Evolutionary conservation across 1,140 invertebrate species (phyloP).

Genomic region (Laodelphax striatellus): DNA sequence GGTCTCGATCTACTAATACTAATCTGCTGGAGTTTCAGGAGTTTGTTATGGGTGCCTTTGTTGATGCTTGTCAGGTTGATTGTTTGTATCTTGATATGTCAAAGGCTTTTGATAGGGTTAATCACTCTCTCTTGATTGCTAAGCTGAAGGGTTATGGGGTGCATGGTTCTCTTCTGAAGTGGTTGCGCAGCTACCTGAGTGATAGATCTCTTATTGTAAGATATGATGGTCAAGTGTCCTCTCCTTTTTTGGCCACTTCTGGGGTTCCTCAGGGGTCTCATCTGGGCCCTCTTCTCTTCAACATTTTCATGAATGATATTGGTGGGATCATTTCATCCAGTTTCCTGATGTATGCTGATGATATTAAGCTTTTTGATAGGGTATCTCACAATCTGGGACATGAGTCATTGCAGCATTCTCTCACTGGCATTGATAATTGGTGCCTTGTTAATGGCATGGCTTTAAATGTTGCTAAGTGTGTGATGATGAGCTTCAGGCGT

Average conservation of each 20-base stretch:
- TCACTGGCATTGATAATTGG: neutral
- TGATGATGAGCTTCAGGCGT: neutral
- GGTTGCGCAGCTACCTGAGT: constrained; percentile 23
- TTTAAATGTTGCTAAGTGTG: neutral
- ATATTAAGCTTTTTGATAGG: neutral
- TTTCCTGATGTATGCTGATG: constrained; percentile 4
- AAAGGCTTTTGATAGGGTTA: constrained; percentile 16
- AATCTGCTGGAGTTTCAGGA: constrained; percentile 10
- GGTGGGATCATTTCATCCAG: neutral
- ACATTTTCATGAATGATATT: constrained; percentile 8
- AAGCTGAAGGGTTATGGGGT: constrained; percentile 13
- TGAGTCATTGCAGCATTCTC: neutral
- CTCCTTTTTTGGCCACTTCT: constrained; percentile 21
- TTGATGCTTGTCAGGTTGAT: constrained; percentile 7
- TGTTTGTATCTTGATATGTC: constrained; percentile 8
- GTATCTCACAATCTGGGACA: neutral
- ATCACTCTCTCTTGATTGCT: constrained; percentile 9
- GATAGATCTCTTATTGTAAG: constrained; percentile 22
- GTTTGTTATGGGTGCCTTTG: constrained; percentile 6
- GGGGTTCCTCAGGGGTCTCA: constrained; percentile 18
- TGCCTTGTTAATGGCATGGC: neutral
- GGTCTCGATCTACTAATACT: constrained; percentile 8
- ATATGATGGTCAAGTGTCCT: constrained; percentile 19
- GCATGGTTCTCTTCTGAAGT: constrained; percentile 15
- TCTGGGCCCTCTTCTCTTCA: constrained; percentile 3